These are phyloP conservation scores for Odontothrips loti DNA, from an alignment of 2,888 invertebrate species.

Conservation along the genomic window DNA sequence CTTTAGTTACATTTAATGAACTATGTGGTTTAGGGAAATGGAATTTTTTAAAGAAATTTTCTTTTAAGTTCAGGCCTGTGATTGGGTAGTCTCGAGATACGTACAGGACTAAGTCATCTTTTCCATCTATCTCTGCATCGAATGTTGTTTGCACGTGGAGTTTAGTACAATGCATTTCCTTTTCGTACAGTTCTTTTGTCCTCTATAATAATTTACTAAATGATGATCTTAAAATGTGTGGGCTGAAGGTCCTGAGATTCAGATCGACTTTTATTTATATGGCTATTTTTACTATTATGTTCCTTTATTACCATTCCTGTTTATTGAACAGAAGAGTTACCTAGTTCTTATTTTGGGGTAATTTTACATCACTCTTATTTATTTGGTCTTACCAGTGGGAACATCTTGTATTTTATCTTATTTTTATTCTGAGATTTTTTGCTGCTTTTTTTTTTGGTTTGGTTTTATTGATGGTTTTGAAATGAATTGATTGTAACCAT, in stretches of 20 bases:
- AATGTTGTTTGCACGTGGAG: not conserved
- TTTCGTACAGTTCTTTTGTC: not conserved
- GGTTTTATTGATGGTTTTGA: not conserved
- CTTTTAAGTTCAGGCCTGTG: not conserved
- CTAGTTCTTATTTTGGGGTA: not conserved
- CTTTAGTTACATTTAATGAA: not conserved
- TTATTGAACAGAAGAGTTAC: not conserved
- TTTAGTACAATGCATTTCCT: not conserved
- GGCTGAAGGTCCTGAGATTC: not conserved
- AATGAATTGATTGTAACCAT: not conserved
- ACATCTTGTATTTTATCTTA: not conserved
- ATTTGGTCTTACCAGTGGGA: not conserved
- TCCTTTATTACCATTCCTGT: not conserved
- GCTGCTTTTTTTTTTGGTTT: not conserved
- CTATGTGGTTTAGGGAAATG: not conserved
- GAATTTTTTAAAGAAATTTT: not conserved
- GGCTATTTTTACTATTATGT: not conserved
- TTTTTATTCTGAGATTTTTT: not conserved
- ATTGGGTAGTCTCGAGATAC: too few species aligned
- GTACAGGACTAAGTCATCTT: not conserved
- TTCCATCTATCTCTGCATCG: not conserved
- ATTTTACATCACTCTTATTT: not conserved
- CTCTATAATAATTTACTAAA: not conserved
- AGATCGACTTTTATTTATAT: not conserved
- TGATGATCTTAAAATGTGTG: not conserved